Evolutionary conservation across 2,113 vertebrate genomes (phyloP).

Genomic region (Aptenodytes patagonicus): DNA sequence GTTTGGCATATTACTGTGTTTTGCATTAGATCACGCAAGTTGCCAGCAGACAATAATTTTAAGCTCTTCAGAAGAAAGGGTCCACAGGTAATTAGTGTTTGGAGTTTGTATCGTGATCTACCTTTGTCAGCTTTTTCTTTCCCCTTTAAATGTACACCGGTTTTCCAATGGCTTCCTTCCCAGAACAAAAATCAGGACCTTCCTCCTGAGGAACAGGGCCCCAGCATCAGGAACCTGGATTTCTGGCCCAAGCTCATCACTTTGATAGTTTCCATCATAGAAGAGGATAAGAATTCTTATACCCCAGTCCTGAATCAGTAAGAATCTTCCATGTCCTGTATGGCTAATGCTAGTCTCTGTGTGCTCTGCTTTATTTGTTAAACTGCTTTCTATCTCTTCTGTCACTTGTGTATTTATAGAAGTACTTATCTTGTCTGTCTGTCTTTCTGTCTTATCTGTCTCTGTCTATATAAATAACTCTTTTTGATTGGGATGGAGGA

Average conservation of each 20-base stretch:
- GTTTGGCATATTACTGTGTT: background rate
- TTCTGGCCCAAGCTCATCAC: slow-evolving; percentile 99
- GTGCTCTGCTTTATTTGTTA: slow-evolving; percentile 21
- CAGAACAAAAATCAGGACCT: slow-evolving; percentile 87
- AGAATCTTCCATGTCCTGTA: slow-evolving; percentile 43
- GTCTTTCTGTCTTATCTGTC: slow-evolving; percentile 77
- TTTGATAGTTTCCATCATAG: slow-evolving; percentile 96
- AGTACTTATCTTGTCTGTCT: slow-evolving; percentile 69
- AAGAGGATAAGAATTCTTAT: slow-evolving; percentile 97
- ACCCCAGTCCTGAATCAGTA: slow-evolving; percentile 95
- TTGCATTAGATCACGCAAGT: background rate
- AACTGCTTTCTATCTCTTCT: slow-evolving; percentile 58
- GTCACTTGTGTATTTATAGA: slow-evolving; percentile 61
- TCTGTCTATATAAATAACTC: slow-evolving; percentile 75
- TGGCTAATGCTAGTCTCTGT: background rate
- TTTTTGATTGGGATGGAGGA: slow-evolving; percentile 72
- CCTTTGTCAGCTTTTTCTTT: background rate
- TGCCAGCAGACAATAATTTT: background rate
- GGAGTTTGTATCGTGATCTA: background rate
- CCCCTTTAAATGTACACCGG: background rate
- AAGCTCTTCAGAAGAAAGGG: background rate
- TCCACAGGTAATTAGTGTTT: background rate
- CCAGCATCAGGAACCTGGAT: slow-evolving; percentile 93
- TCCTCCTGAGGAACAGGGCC: slow-evolving; percentile 91
- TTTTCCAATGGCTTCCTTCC: background rate